A percentile compares a stretch with the other conserved stretches of the same genome.
phyloP scores from a whole-genome alignment of 2,113 vertebrate species.

The Lophochroa leadbeateri region DNA sequence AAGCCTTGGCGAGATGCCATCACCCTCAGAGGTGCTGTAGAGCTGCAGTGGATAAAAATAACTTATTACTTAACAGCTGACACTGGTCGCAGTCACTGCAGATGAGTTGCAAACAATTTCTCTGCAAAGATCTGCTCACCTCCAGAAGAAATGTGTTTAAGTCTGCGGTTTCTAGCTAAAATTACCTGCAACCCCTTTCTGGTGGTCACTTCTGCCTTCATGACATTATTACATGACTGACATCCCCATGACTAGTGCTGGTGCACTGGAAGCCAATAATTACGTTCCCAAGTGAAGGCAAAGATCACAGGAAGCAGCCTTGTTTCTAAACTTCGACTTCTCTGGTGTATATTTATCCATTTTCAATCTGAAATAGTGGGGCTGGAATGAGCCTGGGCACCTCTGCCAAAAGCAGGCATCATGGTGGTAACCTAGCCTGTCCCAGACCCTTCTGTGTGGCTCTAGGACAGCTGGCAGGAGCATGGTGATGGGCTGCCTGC shows the following conservation, averaged over 20 bases:
- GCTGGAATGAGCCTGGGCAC: neutral
- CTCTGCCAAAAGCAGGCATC: neutral
- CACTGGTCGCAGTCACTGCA: neutral
- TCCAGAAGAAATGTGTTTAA: neutral
- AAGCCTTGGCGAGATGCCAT: neutral
- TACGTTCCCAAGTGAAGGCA: neutral
- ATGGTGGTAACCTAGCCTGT: neutral
- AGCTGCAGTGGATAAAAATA: conserved; percentile 47
- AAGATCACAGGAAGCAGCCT: neutral
- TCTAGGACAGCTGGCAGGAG: neutral
- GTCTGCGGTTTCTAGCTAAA: neutral
- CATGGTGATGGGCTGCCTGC: neutral
- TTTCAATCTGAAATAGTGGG: neutral
- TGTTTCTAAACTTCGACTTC: neutral
- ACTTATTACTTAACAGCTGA: neutral
- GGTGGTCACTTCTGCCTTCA: neutral
- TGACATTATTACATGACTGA: neutral
- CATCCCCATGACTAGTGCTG: neutral
- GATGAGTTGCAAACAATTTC: neutral
- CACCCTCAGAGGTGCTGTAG: conserved; percentile 1
- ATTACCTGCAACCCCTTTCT: neutral
- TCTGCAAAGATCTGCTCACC: neutral
- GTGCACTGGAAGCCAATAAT: neutral
- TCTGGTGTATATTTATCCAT: neutral
- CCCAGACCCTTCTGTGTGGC: fast-evolving